Conservation (phyloP, 2,113 vertebrate genomes). For the Coracopsis vasa region DNA sequence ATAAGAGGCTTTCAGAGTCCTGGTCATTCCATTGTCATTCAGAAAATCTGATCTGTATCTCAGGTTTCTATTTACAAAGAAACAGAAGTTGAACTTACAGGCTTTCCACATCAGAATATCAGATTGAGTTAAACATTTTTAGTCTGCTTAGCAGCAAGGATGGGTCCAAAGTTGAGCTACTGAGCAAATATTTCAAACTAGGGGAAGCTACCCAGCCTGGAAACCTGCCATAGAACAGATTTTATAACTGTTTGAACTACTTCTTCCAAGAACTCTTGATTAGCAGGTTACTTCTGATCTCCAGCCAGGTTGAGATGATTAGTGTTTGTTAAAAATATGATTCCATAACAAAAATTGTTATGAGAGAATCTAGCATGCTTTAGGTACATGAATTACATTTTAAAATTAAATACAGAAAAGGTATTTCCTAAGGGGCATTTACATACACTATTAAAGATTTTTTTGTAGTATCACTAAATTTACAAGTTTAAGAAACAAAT, state of each 20-base stretch:
- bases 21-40: neutral
- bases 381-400: neutral
- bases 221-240: neutral
- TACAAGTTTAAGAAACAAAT: neutral
- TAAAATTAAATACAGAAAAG: neutral
- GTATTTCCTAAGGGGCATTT: neutral
- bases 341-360: neutral
- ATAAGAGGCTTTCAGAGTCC: neutral
- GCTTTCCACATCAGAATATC: neutral
- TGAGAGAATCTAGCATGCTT: neutral
- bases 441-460: neutral
- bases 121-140: neutral
- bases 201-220: neutral
- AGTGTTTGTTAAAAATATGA: neutral
- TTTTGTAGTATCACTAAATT: neutral
- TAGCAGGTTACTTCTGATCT: neutral
- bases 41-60: neutral
- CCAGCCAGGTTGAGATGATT: neutral
- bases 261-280: neutral
- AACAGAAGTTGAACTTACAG: neutral
- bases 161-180: neutral
- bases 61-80: neutral
- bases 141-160: neutral
- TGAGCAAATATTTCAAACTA: neutral
- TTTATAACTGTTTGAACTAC: neutral